phyloP scores from a whole-genome alignment of 2,888 invertebrate species.

The Oxycera nigricornis region DNA sequence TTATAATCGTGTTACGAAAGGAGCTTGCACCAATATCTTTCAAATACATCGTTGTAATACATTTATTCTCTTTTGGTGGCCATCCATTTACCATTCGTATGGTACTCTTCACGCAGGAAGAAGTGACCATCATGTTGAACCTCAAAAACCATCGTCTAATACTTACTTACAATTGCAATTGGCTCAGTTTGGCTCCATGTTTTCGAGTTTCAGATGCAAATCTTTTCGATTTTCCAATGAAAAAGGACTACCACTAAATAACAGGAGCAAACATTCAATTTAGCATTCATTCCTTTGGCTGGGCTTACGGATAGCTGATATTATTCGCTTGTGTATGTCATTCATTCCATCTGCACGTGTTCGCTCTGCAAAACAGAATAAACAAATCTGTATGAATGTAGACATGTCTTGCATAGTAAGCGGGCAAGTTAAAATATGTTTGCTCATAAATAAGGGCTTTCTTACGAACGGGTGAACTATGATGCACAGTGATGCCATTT shows the following conservation, averaged over 20 bases:
- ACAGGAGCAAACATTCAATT: slow-evolving; percentile 4
- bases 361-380: slow-evolving; percentile 1
- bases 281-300: slow-evolving; percentile 4
- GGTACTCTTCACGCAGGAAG: background rate
- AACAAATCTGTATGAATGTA: background rate
- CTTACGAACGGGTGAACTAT: background rate
- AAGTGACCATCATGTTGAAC: slow-evolving; percentile 7
- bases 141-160: slow-evolving; percentile 5
- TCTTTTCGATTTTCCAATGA: slow-evolving; percentile 19
- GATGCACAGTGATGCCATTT: background rate
- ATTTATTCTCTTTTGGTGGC: no score
- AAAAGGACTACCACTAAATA: background rate
- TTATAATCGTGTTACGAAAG: slow-evolving; percentile 4
- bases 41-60: no score
- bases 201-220: slow-evolving; percentile 17
- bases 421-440: slow-evolving; percentile 28
- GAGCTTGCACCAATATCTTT: no score
- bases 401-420: background rate
- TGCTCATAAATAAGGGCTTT: slow-evolving; percentile 26
- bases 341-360: background rate
- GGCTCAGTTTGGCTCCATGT: background rate
- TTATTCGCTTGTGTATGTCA: background rate
- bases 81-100: no score
- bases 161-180: slow-evolving; percentile 25
- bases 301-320: background rate